Base-by-base conservation (phyloP, 2,888 invertebrate genomes). In the Helobdella robusta region DNA sequence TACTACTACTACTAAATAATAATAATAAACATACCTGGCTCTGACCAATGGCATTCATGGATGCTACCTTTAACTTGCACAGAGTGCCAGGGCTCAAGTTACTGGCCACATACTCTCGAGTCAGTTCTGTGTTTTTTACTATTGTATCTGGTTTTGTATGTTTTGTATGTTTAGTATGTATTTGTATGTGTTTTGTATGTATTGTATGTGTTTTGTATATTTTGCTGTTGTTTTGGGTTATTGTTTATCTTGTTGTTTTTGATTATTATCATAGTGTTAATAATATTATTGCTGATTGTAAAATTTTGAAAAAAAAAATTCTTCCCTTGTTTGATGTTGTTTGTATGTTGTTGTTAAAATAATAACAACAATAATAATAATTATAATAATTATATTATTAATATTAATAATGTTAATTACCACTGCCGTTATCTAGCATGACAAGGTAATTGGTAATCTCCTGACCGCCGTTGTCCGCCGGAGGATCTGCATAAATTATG, bases 401-500 rank as follows among this genome's bases (percentile, higher is more conserved):
- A n/a, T n/a, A n/a, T n/a, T n/a, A n/a, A n/a, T n/a, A n/a, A n/a
- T n/a, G n/a, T n/a, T n/a, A n/a, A n/a, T n/a, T 25, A 52, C 35
- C 23, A 23, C 6, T 58, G 34, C 58, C 58, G 46, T 35, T 44
- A 44, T 56, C 58, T 34, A 65, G 11, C 75, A 89, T 87, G 64
- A 90, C 83, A 79, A 89, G 87, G 79, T 87, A 91, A 77, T 88
- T 88, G 63, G 85, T 82, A 15, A 88, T 81, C 11, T 86, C 84
- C 15, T 87, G 84, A 4, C 89, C 89, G 46, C 88, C 88, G 75
- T 85, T 85, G 77, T 87, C 87, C 75, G 85, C 85, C 69, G 88
- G 85, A 28, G 75, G 72, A 65, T 77, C 76, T 77, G 71, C 52
- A 61, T 46, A 18, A 40, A 11, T n/a, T 50, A 8, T 8, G 11